These are phyloP conservation scores for human DNA, from an alignment of 2,113 vertebrate species.

Conservation along the genomic window GRCh38 chr3:169955001-169955500, in stretches of 20 bases:
- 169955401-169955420: background rate
- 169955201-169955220: background rate
- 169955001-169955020: background rate
- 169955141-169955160: background rate
- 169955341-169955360: background rate
- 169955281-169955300: background rate
- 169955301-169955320: background rate
- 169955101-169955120: background rate
- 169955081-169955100: background rate
- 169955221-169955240: background rate
- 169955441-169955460: background rate
- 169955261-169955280: background rate
- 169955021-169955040: background rate
- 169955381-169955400: background rate
- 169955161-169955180: background rate
- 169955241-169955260: background rate
- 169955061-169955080: background rate
- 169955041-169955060: background rate
- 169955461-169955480: background rate
- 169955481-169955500: too few relatives aligned
- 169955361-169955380: background rate
- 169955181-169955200: background rate
- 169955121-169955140: background rate
- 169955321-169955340: background rate
- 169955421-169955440: background rate